Conservation (phyloP, 1,140 invertebrate genomes). For the Delia radicum region DNA sequence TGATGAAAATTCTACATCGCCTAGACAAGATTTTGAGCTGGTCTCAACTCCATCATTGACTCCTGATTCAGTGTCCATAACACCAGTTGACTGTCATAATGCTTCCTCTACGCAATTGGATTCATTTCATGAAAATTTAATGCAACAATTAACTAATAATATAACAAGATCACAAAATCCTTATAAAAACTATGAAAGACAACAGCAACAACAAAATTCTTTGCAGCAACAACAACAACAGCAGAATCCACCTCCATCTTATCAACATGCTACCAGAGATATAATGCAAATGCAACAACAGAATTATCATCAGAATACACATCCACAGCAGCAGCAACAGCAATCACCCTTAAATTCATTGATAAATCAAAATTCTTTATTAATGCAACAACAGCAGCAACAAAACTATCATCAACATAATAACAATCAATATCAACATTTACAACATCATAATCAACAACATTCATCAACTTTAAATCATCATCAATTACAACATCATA, state of each 20-base stretch:
- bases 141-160: slow-evolving; percentile 60
- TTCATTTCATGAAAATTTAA: slow-evolving; percentile 64
- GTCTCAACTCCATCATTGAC: slow-evolving; percentile 63
- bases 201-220: slow-evolving; percentile 37
- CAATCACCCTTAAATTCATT: neutral
- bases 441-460: slow-evolving; percentile 26
- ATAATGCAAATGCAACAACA: slow-evolving; percentile 63
- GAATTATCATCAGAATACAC: too few relatives aligned
- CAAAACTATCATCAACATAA: slow-evolving; percentile 29
- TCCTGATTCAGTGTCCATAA: slow-evolving; percentile 64
- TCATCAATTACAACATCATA: slow-evolving; percentile 43
- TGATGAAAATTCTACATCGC: slow-evolving; percentile 56
- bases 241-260: slow-evolving; percentile 50
- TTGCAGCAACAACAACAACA: slow-evolving; percentile 35
- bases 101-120: slow-evolving; percentile 57
- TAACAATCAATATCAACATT: slow-evolving; percentile 24
- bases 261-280: slow-evolving; percentile 54
- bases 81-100: slow-evolving; percentile 63
- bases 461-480: slow-evolving; percentile 34
- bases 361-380: slow-evolving; percentile 3
- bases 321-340: slow-evolving; percentile 36
- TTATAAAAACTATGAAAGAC: slow-evolving; percentile 19
- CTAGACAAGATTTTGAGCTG: slow-evolving; percentile 58
- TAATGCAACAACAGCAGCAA: slow-evolving; percentile 60
- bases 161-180: slow-evolving; percentile 47